Evolutionary conservation across 2,113 vertebrate species (phyloP).

Genomic region (Centrocercus urophasianus): DNA sequence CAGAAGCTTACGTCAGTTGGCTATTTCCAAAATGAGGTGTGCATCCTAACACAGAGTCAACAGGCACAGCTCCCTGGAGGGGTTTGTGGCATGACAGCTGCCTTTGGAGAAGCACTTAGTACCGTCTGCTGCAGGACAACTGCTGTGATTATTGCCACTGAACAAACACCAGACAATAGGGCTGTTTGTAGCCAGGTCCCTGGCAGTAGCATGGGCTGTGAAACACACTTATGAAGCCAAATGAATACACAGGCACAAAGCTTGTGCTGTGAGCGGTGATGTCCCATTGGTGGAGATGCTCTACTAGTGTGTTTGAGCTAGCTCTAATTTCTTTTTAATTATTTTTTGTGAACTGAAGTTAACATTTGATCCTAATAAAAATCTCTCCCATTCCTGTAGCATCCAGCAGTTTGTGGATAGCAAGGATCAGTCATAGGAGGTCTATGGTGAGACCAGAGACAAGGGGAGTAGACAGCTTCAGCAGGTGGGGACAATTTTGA

Average conservation of each 20-base stretch:
- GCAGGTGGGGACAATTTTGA: rapidly evolving
- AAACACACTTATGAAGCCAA: not conserved
- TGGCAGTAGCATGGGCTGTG: not conserved
- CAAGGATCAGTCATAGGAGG: not conserved
- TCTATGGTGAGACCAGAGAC: not conserved
- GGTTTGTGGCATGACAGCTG: not conserved
- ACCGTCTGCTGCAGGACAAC: not conserved
- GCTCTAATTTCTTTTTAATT: not conserved
- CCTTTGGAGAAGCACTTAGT: not conserved
- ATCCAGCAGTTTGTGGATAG: not conserved
- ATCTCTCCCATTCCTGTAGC: not conserved
- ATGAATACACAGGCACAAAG: not conserved
- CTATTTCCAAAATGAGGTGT: not conserved
- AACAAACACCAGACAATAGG: not conserved
- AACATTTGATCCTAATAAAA: not conserved
- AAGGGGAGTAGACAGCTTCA: not conserved
- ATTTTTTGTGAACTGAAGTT: not conserved
- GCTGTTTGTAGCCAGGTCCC: not conserved
- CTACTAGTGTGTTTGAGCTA: not conserved
- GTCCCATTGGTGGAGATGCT: rapidly evolving
- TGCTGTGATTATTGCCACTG: not conserved
- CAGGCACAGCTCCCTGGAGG: not conserved
- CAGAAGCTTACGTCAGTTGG: not conserved
- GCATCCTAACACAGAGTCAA: not conserved
- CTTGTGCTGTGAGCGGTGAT: not conserved